phyloP scores from a whole-genome alignment of 30 jellyfish, hydroid and myxozoan genomes.

The Aurelia aurita complex sp. Pacific region DNA sequence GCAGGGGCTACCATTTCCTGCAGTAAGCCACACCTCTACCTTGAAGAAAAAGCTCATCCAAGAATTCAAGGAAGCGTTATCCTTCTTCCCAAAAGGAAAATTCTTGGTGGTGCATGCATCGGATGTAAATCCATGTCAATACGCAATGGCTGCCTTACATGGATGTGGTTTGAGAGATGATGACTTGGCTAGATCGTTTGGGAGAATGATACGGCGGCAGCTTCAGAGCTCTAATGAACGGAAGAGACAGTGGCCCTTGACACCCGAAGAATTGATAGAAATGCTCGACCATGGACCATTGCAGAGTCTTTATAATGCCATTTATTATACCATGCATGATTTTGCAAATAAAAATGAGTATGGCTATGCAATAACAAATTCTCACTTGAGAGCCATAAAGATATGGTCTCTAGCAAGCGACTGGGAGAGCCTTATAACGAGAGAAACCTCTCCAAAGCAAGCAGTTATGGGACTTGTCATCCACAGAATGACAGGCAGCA shows the following conservation, averaged over 20 bases:
- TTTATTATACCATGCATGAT: constrained; percentile 35
- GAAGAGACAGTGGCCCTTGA: constrained; percentile 37
- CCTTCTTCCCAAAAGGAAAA: constrained; percentile 37
- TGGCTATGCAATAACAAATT: constrained; percentile 35
- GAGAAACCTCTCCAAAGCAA: constrained; percentile 37
- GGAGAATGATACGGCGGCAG: constrained; percentile 53
- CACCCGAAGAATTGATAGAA: constrained; percentile 44
- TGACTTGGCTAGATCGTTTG: constrained; percentile 35
- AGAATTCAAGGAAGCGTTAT: background rate
- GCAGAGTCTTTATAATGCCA: constrained; percentile 39
- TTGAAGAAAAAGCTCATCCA: constrained; percentile 9
- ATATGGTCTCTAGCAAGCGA: constrained; percentile 44
- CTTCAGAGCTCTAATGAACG: background rate
- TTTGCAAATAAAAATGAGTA: constrained; percentile 22
- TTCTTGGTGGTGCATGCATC: constrained; percentile 35
- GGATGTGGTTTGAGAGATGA: constrained; percentile 55
- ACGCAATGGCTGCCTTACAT: constrained; percentile 44
- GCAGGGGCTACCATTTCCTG: constrained; percentile 13
- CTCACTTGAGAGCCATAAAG: constrained; percentile 13
- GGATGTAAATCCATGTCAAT: constrained; percentile 30
- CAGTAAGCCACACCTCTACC: constrained; percentile 8
- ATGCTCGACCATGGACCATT: constrained; percentile 38
- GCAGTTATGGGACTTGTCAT: constrained; percentile 25
- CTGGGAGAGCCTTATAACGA: constrained; percentile 33
- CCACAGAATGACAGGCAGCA: constrained; percentile 31